Base-by-base conservation (phyloP, 2,888 invertebrate species). In the Macrostomum cliftonense region DNA sequence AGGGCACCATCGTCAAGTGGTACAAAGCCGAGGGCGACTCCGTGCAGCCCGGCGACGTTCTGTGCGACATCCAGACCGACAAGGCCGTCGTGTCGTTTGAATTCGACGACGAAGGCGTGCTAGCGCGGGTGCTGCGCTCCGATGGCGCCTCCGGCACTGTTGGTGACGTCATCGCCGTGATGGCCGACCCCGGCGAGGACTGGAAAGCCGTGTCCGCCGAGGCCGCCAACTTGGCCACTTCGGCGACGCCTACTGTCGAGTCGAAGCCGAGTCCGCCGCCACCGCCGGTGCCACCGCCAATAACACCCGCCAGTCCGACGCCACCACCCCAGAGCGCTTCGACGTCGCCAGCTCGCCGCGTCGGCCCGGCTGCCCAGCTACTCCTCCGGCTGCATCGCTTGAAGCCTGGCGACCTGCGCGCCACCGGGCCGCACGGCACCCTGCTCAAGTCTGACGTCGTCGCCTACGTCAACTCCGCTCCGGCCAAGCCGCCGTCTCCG, bases 21-120 rank as follows among this genome's bases (percentile, higher is more conserved):
- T 54, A 59, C 52, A 63, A 63, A 50, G 62, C 63, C 50, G 65
- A 66, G 70, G 78, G 78, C 53, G 75, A 47, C 5, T 21, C 37
- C 9, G n/a, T 49, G 28, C 44, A 16, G 28, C 57, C 77, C 17
- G 78, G 78, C 12, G 78, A 79, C 64, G 73, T 76, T 4, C 58
- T 79, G 2, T 78, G 78, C 61, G 78, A 79, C 55, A 76, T 78
- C 58, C 77, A 78, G 61, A 78, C 78, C 1, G 78, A 78, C 61
- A 78, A 78, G 63, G 77, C 78, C 48, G 73, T 77, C 1, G 73
- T 78, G 56, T 68, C 75, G 2, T 70, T 77, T 59, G 78, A 78
- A 58, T 67, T 66, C 40, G 78, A 78, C 52, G 78, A 78, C 53
- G 77, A 78, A 54, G 75, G 76, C 19, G 64, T 75, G 46, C 59